Base-by-base conservation (phyloP, 92 coral and sea anemone species). In the Ricordea florida region DNA sequence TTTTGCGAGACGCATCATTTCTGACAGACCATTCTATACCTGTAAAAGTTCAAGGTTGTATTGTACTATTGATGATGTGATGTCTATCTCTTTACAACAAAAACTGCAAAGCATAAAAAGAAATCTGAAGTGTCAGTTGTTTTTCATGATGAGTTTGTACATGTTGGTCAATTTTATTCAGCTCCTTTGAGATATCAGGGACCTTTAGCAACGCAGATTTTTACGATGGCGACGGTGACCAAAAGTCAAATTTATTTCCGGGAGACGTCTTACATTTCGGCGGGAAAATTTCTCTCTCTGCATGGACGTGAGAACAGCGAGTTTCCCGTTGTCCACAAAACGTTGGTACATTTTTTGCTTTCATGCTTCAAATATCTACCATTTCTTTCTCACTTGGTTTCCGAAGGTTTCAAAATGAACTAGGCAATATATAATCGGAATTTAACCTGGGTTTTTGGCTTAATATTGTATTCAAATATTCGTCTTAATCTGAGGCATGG, bases 291-390 rank as follows among this genome's bases (percentile, higher is more conserved):
- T 14, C 50, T 32, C 41, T 66, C 76, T 68, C 37, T 32, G 76
- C 62, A 45, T 46, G 75, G 75, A 67, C 62, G 75, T 30, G 62
- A 67, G 35, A 68, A 68, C 76, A 68, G 48, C 20, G 62, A 35
- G 47, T 68, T 66, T 68, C 48, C 34, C 46, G 50, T 49, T 68
- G 62, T 68, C 76, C 62, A 68, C 48, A 68, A 68, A 68, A 68
- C 76, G 62, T 68, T 43, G 14, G 76, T 50, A 68, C 1, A 48
- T 33, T 68, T 68, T 68, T 49, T 34, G 28, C 76, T 68, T 68
- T 68, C 8, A 68, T 26, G 25, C 62, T 0, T 68, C 25, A 34
- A 68, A 68, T 50, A 49, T 38, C 62, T 49, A 68, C 63, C 62
- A 49, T 68, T 68, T 68, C 75, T 68, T 33, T 53, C 24, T 53